Evolutionary conservation across 2,113 vertebrate genomes (phyloP), one percentile per base, ranked within the genome.

Genomic region (Cephalophus harveyi): DNA sequence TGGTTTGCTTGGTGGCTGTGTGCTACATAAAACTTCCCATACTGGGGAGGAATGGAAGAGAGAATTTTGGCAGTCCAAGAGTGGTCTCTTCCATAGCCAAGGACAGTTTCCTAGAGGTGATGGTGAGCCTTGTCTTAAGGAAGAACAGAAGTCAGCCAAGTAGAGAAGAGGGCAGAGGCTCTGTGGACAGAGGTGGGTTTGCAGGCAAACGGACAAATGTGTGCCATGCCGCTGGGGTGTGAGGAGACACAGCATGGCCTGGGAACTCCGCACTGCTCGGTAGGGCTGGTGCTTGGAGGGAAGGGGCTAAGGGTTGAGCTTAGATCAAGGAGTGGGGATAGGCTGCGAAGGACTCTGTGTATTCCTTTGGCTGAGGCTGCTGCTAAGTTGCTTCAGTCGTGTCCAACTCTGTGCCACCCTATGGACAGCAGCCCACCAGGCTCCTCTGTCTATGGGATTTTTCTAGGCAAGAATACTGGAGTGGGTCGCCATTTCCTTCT

Each of bases 381-480:
- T 67, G 64, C 64, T 67, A 67, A 67, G 62, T 64, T 4, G 16
- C 33, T 67, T 67, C 8, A 67, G 64, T 67, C 0, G 1, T 67
- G 17, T 67, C 33, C 33, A 67, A 5, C 3, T 67, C 17, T 67
- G 64, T 67, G 33, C 0, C 4, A 67, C 33, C 33, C 33, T 36
- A 11, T 67, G 64, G 33, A 10, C 33, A 36, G 33, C 33, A 67
- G 64, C 33, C 64, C 17, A 10, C 33, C 64, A 67, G 17, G 33
- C 64, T 67, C 64, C 64, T 67, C 33, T 67, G 64, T 67, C 64
- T 33, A 5, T 21, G 17, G 33, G 33, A 36, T 36, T 36, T 36
- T 19, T 67, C 33, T n/a, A 67, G 16, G 33, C 33, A 67, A 67
- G 33, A 67, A n/a, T 67, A 10, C 33, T 67, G 62, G 33, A 19